Conservation (phyloP, 2,113 vertebrate genomes). For the Myiozetetes cayanensis region DNA sequence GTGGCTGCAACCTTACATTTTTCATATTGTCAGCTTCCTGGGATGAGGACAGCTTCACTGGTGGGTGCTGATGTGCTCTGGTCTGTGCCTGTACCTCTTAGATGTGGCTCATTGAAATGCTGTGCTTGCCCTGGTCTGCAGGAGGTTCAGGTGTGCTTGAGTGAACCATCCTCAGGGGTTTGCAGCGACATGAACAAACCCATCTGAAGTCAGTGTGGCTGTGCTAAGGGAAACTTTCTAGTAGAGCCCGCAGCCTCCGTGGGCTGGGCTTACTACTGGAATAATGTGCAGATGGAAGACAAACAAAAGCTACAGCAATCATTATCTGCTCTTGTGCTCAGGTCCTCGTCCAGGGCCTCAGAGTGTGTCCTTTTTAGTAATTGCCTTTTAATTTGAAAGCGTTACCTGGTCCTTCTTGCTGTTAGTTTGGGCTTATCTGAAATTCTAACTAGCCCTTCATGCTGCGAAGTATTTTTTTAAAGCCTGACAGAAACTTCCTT, state of each 20-base stretch:
- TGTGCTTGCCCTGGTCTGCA: neutral
- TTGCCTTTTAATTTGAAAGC: neutral
- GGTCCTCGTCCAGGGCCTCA: accelerated
- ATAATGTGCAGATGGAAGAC: neutral
- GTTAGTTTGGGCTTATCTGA: neutral
- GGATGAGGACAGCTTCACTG: neutral
- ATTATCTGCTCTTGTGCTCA: neutral
- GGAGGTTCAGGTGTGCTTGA: neutral
- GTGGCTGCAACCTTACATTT: accelerated
- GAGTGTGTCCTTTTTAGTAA: neutral
- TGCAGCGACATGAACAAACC: neutral
- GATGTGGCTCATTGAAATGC: neutral
- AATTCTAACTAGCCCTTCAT: neutral
- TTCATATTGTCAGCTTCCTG: neutral
- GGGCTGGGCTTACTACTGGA: neutral
- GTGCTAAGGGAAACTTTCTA: neutral
- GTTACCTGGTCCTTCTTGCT: neutral
- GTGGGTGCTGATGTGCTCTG: accelerated
- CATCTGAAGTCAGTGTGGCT: neutral
- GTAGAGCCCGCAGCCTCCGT: neutral
- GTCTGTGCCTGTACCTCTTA: neutral
- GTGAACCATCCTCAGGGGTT: neutral
- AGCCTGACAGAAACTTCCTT: neutral
- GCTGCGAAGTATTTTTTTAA: neutral
- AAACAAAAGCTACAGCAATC: neutral